Base-by-base conservation (phyloP, 2,113 vertebrate species). In the Lichenostomus cassidix region DNA sequence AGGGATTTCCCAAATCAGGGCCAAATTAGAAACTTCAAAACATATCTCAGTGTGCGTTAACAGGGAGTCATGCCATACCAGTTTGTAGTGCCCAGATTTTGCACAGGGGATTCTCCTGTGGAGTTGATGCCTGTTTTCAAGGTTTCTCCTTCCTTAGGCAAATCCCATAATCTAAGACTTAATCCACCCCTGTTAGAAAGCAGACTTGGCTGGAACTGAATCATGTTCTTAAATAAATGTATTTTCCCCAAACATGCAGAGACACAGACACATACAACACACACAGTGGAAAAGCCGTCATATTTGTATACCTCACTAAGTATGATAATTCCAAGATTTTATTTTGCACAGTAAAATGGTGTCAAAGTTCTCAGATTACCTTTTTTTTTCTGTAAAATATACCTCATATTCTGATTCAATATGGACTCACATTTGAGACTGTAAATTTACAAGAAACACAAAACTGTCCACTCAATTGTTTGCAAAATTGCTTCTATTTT, bases 401-500 rank as follows among this genome's bases (percentile, higher is more conserved):
- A 98, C 98, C 98, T 99, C 98, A 98, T 98, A 96, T 98, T 98
- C 97, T 98, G 97, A 98, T 97, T 98, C 98, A 98, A 97, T 98
- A 98, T 96, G 92, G 97, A 98, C 98, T 98, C 98, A 97, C 97
- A 97, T 94, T 47, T 95, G 97, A 98, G 98, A 98, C 97, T 98
- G 98, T 98, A 98, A 97, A 98, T 98, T 98, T 98, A 90, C 98
- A 98, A 97, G 97, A 98, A 98, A 98, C 93, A 98, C 49, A 96
- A 98, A 98, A 97, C 97, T 98, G 95, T 98, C 97, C 97, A 97
- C 97, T 98, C 94, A 97, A 96, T 97, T 98, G 96, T 98, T 98
- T 98, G 97, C 98, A 97, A 98, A 98, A 98, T 98, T 98, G 97
- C 98, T 98, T 99, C 98, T 99, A 98, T 98, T 99, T 99, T 99